Evolutionary conservation across 2,113 vertebrate species (phyloP).

Genomic region (Marmota flaviventris): DNA sequence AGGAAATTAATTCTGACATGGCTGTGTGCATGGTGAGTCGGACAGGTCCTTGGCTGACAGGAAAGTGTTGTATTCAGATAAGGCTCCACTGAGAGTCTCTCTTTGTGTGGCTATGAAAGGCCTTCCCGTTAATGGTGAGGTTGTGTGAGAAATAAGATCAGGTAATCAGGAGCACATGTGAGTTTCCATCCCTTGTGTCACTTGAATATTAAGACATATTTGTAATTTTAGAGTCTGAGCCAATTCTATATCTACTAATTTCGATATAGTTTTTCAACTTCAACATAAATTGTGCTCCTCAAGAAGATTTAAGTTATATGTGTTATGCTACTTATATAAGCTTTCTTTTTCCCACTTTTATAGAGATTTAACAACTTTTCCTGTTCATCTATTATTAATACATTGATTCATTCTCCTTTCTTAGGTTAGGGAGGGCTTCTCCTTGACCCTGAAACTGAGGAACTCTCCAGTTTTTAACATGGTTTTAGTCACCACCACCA

Average conservation of each 20-base stretch:
- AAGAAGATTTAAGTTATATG: slow-evolving; percentile 28
- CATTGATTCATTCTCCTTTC: not conserved
- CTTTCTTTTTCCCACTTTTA: not conserved
- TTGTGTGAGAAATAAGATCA: not conserved
- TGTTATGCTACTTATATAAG: not conserved
- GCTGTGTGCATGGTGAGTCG: not conserved
- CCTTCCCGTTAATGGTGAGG: not conserved
- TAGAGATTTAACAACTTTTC: not conserved
- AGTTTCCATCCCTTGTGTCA: not conserved
- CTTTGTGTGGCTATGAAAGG: not conserved
- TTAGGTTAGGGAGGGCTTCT: not conserved
- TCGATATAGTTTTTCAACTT: slow-evolving; percentile 43
- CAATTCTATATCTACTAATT: slow-evolving; percentile 25
- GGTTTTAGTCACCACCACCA: not conserved
- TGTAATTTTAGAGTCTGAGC: slow-evolving; percentile 48
- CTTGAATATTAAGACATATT: slow-evolving; percentile 49
- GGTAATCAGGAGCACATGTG: not conserved
- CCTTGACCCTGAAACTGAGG: not conserved
- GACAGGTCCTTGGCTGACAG: not conserved
- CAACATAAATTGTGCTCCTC: slow-evolving; percentile 31
- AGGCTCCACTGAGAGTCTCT: not conserved
- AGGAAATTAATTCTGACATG: not conserved
- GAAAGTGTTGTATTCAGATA: not conserved
- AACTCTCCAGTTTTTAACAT: not conserved
- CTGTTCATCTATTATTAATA: not conserved